Conservation (phyloP, 2,888 invertebrate species). For the Melipona bicolor region DNA sequence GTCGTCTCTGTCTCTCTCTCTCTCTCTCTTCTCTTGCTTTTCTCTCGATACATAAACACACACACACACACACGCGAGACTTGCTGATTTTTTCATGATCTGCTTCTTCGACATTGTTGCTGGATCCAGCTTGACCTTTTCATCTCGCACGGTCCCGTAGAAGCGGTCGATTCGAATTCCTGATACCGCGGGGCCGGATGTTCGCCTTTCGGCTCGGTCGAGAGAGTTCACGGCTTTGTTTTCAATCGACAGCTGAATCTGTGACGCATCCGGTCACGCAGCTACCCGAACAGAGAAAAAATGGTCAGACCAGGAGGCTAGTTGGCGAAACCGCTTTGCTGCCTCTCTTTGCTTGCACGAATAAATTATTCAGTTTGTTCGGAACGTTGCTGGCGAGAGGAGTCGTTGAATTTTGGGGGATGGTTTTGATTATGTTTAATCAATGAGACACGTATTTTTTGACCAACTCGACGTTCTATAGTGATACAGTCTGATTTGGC, state of each 20-base stretch:
- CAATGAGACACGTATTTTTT: neutral
- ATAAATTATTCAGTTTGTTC: neutral
- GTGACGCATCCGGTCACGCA: slow-evolving; percentile 75
- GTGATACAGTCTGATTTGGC: neutral
- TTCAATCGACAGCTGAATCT: slow-evolving; percentile 52
- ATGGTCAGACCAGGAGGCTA: slow-evolving; percentile 20
- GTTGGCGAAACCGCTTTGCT: slow-evolving; percentile 9
- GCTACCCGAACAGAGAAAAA: slow-evolving; percentile 54
- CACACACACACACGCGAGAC: no score
- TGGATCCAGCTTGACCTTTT: slow-evolving; percentile 20
- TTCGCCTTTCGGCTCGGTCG: slow-evolving; percentile 47
- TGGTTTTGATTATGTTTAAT: neutral
- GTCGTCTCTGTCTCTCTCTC: neutral
- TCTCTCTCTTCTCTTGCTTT: neutral
- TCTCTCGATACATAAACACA: neutral
- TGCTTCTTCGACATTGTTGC: no score
- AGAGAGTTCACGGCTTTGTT: slow-evolving; percentile 55
- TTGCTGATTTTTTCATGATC: no score
- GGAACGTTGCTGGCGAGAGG: neutral
- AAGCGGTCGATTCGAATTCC: slow-evolving; percentile 39
- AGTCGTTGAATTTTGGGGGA: neutral
- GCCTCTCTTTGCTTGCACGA: slow-evolving; percentile 13
- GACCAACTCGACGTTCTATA: neutral
- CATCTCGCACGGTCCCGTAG: slow-evolving; percentile 48
- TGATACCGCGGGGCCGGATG: slow-evolving; percentile 44